Evolutionary conservation across 2,888 invertebrate species (phyloP), one percentile per base, ranked within the genome.

Genomic region (Gymnocheta viridis): DNA sequence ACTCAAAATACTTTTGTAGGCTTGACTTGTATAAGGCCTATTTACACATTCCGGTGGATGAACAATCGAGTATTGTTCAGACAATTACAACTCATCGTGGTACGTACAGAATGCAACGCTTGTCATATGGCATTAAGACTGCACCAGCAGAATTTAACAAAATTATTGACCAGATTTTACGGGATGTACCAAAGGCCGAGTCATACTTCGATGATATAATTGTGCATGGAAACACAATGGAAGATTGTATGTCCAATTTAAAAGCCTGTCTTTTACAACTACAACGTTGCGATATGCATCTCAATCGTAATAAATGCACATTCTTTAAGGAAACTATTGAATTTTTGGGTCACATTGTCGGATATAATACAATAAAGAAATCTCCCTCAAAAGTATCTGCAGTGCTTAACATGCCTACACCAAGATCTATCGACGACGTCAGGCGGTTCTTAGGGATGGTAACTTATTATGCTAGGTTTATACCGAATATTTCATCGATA

Each of bases 1-100:
- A 44, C 17, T 82, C 79, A 35, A 66, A 32, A n/a, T 86, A 72
- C 51, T 84, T 86, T 66, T 86, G 82, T 19, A 51, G 62, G 6
- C 58, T 60, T 0, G 77, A 66, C 22, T 56, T 76, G 3, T 66
- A n/a, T n/a, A n/a, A n/a, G n/a, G n/a, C n/a, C n/a, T 38, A 72
- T 64, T 72, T 85, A 29, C 85, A 83, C 72, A 44, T 76, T 17
- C 77, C 49, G 17, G 73, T 85, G 2, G 82, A 80, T 14, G 62
- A 82, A 22, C 24, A 74, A 1, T 49, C 67, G 6, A 24, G 27
- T n/a, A 47, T 58, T 64, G 4, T 64, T 3, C 49, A 67, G n/a
- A 69, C 77, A 1, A 67, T 67, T 49, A 2, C 49, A 35, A 67
- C 66, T 7, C 49, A 67, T 22, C 29, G 49, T 1, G 66, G 66